Percentiles rank a stretch among this genome's conserved stretches.
These are phyloP conservation scores for Betta splendens DNA, from an alignment of 2,797 vertebrate species.

Conservation along the genomic window DNA sequence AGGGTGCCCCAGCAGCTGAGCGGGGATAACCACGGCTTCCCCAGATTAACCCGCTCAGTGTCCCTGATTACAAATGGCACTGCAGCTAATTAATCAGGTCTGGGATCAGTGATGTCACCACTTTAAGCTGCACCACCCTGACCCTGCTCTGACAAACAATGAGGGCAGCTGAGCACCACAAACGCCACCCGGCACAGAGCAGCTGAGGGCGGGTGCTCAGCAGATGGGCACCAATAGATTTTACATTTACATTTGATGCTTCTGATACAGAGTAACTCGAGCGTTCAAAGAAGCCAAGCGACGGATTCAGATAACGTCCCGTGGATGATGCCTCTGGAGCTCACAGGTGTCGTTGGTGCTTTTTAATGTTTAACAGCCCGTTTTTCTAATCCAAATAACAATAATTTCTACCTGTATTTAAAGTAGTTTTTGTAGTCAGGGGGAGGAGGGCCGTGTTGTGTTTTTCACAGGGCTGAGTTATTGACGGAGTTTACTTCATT, in stretches of 20 bases:
- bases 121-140: slow-evolving; percentile 31
- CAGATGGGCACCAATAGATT: slow-evolving; percentile 62
- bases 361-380: too few relatives aligned
- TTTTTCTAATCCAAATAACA: background rate
- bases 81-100: slow-evolving; percentile 67
- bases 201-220: slow-evolving; percentile 33
- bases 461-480: background rate
- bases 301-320: background rate
- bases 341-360: slow-evolving; percentile 31
- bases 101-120: slow-evolving; percentile 59
- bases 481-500: background rate
- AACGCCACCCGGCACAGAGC: slow-evolving; percentile 34
- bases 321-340: slow-evolving; percentile 21
- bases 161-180: slow-evolving; percentile 54
- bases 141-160: slow-evolving; percentile 41
- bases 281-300: background rate
- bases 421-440: background rate
- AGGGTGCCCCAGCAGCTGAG: background rate
- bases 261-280: background rate
- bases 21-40: slow-evolving; percentile 20
- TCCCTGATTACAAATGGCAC: slow-evolving; percentile 53
- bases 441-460: background rate
- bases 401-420: background rate
- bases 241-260: slow-evolving; percentile 7
- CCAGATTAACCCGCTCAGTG: slow-evolving; percentile 47